Percentiles rank a stretch among this genome's conserved stretches.
Evolutionary conservation across 2,113 vertebrate genomes (phyloP).

Genomic region (Dicerorhinus sumatrensis): DNA sequence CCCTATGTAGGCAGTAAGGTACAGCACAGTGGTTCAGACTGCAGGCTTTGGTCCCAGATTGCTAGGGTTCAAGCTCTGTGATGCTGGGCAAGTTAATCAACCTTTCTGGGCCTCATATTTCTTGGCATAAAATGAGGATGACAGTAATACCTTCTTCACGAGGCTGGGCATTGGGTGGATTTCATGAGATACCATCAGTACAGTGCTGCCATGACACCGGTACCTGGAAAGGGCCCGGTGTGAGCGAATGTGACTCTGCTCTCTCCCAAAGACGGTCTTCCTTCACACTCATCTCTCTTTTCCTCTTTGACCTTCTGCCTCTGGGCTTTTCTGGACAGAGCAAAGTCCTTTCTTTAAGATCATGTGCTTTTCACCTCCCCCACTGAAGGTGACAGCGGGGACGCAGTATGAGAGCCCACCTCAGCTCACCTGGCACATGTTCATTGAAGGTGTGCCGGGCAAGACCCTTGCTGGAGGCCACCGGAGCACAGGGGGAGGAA

Average conservation of each 20-base stretch:
- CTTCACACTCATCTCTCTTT: not conserved
- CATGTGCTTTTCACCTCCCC: not conserved
- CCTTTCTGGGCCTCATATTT: not conserved
- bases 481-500: fast-evolving
- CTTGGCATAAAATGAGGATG: not conserved
- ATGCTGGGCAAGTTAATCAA: not conserved
- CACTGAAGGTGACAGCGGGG: not conserved
- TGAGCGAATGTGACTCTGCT: not conserved
- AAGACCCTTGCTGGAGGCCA: not conserved
- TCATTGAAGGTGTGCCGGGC: not conserved
- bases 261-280: not conserved
- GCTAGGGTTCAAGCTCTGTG: not conserved
- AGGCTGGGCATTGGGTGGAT: not conserved
- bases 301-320: not conserved
- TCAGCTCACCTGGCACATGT: not conserved
- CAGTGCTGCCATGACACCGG: fast-evolving
- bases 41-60: not conserved
- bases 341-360: not conserved
- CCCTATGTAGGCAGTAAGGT: not conserved
- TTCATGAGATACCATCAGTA: not conserved
- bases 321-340: not conserved
- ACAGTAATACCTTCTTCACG: not conserved
- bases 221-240: too few species aligned
- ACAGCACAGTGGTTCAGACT: not conserved
- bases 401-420: too few species aligned